Evolutionary conservation across 2,888 invertebrate genomes (phyloP), one percentile per base, ranked within the genome.

Genomic region (Myopa testacea): DNA sequence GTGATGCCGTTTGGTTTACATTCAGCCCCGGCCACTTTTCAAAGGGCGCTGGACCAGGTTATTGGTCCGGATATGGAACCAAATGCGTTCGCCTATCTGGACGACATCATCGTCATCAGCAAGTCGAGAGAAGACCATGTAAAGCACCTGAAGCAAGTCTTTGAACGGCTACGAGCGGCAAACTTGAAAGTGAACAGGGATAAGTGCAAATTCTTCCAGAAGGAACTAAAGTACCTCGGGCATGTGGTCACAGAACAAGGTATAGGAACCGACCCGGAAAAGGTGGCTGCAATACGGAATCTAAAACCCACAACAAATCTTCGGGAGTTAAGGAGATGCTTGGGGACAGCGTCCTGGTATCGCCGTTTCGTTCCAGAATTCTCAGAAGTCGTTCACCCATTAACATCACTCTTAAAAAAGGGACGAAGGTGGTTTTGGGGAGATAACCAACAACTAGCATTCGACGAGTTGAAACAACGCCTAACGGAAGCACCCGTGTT

Each of bases 341-440:
- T 80, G 8, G 78, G 78, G 5, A 62, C 78, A 0, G 74, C 78
- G 0, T 78, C 76, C 0, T 80, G 74, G 78, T 80, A 79, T n/a
- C 58, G 80, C 0, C 73, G 79, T 4, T 80, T 79, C 19, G 69
- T 79, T 0, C 76, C 72, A 3, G 63, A 79, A 4, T 78, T 78
- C 10, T 26, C 78, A 0, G 34, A 19, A 14, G 3, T 75, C 6
- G 74, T 67, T 0, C 71, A 67, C 5, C 78, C 78, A 0, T 16
- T 81, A 12, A 79, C 79, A 3, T 19, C 63, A 6, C n/a, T 73
- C 6, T 37, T 80, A 0, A 78, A 80, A 45, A 78, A 78, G 38
- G 73, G 58, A 7, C 65, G 73, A n/a, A 40, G 62, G 4, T 79
- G 55, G 74, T 45, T 63, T 72, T 80, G 75, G 71, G 67, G 63